Base-by-base conservation (phyloP, 2,797 vertebrate genomes). In the Pseudocheirus occidentalis region DNA sequence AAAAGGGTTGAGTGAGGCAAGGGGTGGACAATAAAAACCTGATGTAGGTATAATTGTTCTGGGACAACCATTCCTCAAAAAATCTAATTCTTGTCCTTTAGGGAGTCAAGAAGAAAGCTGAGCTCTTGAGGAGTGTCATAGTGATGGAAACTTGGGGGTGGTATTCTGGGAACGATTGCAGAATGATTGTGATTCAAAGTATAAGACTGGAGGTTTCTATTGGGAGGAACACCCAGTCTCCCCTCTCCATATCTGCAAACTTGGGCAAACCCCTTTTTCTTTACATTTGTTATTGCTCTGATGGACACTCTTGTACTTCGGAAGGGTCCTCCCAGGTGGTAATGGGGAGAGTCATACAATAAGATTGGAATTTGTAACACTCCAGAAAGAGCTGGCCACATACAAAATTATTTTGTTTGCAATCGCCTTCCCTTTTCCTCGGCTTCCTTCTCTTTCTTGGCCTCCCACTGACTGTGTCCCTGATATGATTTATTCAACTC, bases 401-500 rank as follows among this genome's bases (percentile, higher is more conserved):
- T 87, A 50, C 73, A 87, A 50, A 87, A 87, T 87, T 87, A 87
- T 40, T 87, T 87, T 50, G 73, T 87, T 50, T 50, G 73, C 73
- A 87, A 4, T 87, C 73, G 50, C 73, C 73, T 87, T 87, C 40
- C 21, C 0, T 50, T 87, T 27, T 87, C 73, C 24, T 87, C 73
- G 46, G 73, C 73, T 87, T 87, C 73, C 73, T 46, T 87, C 24
- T 24, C 24, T 87, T 87, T 24, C 21, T 46, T 27, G 73, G 40
- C 73, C 40, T 87, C 73, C 73, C 21, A 87, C 73, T 87, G 73
- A 87, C 40, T 46, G 40, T 87, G 24, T 87, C 73, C 73, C 21
- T 87, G 73, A 87, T 87, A 87, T 87, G 73, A 50, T 87, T 87
- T 87, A 87, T 87, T 87, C 73, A 87, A 50, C 73, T 87, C 73